Evolutionary conservation across 1,140 invertebrate genomes (phyloP).

Genomic region (Drosophila eugracilis): DNA sequence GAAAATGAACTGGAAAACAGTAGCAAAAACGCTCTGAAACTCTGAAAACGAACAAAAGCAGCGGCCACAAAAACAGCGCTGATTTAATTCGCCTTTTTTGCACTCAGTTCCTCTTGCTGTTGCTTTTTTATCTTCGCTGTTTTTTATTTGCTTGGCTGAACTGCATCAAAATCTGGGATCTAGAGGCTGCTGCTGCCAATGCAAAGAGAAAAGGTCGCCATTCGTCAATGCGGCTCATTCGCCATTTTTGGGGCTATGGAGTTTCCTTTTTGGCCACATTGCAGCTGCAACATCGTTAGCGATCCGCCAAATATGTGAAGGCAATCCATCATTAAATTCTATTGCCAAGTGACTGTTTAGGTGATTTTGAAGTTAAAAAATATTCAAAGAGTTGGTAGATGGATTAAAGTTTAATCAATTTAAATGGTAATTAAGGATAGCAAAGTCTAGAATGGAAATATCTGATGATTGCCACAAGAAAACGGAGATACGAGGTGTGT

Average conservation of each 20-base stretch:
- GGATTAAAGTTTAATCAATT: slow-evolving; percentile 2
- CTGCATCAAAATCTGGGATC: slow-evolving; percentile 67
- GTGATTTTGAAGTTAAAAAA: slow-evolving; percentile 26
- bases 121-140: slow-evolving; percentile 12
- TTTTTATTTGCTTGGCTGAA: slow-evolving; percentile 59
- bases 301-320: slow-evolving; percentile 49
- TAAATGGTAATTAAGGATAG: neutral
- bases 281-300: slow-evolving; percentile 64
- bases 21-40: slow-evolving; percentile 61
- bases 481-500: too few relatives aligned
- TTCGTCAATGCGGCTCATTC: slow-evolving; percentile 39
- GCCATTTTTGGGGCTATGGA: slow-evolving; percentile 58
- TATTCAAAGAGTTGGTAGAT: neutral
- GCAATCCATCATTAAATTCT: slow-evolving; percentile 66
- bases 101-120: slow-evolving; percentile 23
- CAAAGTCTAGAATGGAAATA: neutral
- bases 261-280: slow-evolving; percentile 9
- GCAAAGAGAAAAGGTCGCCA: slow-evolving; percentile 53
- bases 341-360: slow-evolving; percentile 34
- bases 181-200: slow-evolving; percentile 53
- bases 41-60: slow-evolving; percentile 33
- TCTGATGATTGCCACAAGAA: too few relatives aligned
- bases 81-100: slow-evolving; percentile 51
- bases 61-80: slow-evolving; percentile 57
- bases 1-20: slow-evolving; percentile 78